phyloP scores from a whole-genome alignment of 2,797 vertebrate genomes.

The Neosalanx taihuensis region DNA sequence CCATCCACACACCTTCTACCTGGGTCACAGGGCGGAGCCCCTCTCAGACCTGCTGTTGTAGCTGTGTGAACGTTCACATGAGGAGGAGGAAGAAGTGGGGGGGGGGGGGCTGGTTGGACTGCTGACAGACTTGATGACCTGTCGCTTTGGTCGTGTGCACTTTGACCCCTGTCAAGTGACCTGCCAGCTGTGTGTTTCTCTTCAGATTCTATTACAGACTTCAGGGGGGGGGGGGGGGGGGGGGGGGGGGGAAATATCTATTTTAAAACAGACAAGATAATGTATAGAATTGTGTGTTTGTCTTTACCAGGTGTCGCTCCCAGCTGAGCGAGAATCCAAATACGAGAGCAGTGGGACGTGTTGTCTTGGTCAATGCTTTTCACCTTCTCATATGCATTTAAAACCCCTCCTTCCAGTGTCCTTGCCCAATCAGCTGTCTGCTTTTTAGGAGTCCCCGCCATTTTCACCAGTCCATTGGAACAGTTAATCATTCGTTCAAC shows the following conservation, averaged over 20 bases:
- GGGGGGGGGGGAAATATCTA: conserved; percentile 57
- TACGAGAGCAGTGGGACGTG: conserved; percentile 28
- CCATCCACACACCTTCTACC: background rate
- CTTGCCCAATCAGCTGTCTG: conserved; percentile 2
- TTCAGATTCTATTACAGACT: conserved; percentile 58
- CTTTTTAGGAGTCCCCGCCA: background rate
- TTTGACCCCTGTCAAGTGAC: background rate
- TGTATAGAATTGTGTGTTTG: conserved; percentile 66
- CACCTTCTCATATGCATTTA: background rate
- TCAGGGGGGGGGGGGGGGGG: conserved; percentile 9
- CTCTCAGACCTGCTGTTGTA: conserved; percentile 34
- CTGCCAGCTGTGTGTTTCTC: conserved; percentile 46
- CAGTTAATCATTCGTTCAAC: conserved; percentile 16
- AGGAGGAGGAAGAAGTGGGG: conserved; percentile 1
- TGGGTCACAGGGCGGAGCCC: background rate
- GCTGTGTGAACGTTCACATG: conserved; percentile 39
- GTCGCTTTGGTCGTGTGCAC: conserved; percentile 4
- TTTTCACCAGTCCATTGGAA: background rate
- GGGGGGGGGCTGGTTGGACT: conserved; percentile 7
- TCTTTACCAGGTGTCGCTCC: conserved; percentile 52
- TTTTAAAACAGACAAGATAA: conserved; percentile 75
- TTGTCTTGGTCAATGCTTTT: conserved; percentile 32
- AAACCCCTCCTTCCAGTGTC: background rate
- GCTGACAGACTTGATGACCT: conserved; percentile 26
- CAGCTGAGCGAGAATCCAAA: conserved; percentile 40